phyloP scores from a whole-genome alignment of 2,888 invertebrate species.

The Abrostola triplasia region DNA sequence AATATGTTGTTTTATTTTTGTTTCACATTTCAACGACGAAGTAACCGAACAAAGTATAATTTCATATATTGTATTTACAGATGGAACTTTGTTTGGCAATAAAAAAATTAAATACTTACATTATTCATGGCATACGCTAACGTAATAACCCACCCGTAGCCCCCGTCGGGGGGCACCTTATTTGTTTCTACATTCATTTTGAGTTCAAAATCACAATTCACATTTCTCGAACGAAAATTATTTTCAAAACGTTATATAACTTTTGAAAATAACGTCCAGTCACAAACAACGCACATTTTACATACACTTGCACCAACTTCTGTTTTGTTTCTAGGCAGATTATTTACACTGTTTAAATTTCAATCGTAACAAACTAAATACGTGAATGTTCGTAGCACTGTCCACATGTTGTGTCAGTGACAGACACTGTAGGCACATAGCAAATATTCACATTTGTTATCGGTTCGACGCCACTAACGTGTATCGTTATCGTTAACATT shows the following conservation, averaged over 20 bases:
- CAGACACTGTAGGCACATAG: conserved; percentile 44
- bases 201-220: conserved; percentile 54
- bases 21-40: no score
- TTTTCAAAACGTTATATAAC: conserved; percentile 40
- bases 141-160: conserved; percentile 90
- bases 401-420: conserved; percentile 42
- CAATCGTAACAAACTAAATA: conserved; percentile 36
- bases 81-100: neutral
- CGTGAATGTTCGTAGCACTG: conserved; percentile 47
- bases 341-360: conserved; percentile 51
- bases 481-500: conserved; percentile 71
- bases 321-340: conserved; percentile 32
- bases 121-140: conserved; percentile 89
- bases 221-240: conserved; percentile 53
- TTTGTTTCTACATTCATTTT: conserved; percentile 68
- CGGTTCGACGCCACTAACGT: conserved; percentile 70
- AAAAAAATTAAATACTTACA: conserved; percentile 83
- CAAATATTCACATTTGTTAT: conserved; percentile 67
- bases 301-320: conserved; percentile 19
- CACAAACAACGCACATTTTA: conserved; percentile 56
- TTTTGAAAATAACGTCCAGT: conserved; percentile 35
- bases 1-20: no score
- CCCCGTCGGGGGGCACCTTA: conserved; percentile 90
- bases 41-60: no score
- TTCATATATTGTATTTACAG: neutral